Percentiles rank a stretch among this genome's conserved stretches.
phyloP scores from a whole-genome alignment of 2,888 invertebrate genomes.

The Phytoseiulus persimilis region DNA sequence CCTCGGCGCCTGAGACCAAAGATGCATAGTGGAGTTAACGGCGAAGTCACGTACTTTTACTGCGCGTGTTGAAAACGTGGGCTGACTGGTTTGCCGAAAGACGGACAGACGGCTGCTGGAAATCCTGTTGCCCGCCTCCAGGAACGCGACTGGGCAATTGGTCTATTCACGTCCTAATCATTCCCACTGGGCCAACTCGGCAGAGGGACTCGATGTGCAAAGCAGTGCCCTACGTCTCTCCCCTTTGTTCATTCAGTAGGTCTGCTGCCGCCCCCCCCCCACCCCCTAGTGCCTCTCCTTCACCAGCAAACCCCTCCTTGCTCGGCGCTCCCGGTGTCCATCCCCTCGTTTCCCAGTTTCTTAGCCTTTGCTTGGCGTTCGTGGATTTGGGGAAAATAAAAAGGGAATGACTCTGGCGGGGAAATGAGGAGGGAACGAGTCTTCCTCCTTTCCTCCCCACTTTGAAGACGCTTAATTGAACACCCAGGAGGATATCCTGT shows the following conservation, averaged over 20 bases:
- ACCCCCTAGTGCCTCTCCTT: too few species aligned
- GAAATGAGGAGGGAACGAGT: neutral
- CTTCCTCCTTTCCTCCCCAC: slow-evolving; percentile 28
- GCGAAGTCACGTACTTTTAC: neutral
- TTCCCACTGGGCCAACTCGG: slow-evolving; percentile 28
- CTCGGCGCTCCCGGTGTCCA: neutral
- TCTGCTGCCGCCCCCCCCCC: neutral
- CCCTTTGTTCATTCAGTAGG: neutral
- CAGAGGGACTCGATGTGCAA: slow-evolving; percentile 25
- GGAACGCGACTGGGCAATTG: neutral
- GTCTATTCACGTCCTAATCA: slow-evolving; percentile 37
- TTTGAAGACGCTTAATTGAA: slow-evolving; percentile 39
- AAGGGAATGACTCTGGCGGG: neutral
- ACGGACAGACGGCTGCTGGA: neutral
- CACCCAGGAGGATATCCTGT: slow-evolving; percentile 35
- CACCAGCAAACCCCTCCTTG: neutral
- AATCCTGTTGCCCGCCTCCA: neutral
- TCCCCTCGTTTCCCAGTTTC: neutral
- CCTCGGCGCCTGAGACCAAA: neutral
- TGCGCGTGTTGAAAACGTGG: neutral
- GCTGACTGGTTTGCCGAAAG: neutral
- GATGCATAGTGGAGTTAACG: neutral
- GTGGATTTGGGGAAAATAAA: neutral
- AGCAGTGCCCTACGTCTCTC: slow-evolving; percentile 16
- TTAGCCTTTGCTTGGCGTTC: neutral